Base-by-base conservation (phyloP, 2,113 vertebrate genomes). In the Nestor notabilis region DNA sequence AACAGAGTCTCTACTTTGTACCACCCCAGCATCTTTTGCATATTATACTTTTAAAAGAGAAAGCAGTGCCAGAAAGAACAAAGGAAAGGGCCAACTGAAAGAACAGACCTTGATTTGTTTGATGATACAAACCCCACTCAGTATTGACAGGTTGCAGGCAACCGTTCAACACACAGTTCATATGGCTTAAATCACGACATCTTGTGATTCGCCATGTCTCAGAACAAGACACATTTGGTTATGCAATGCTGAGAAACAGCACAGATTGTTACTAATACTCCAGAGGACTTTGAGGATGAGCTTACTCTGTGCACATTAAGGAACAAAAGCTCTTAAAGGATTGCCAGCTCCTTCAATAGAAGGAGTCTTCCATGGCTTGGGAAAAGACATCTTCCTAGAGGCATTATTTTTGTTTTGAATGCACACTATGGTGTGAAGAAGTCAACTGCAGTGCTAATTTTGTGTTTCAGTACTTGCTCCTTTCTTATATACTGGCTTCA, bases 381-480 rank as follows among this genome's bases (percentile, higher is more conserved):
- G 3, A 70, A 11, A 65, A 86, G 16, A 35, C 33, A 46, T 35
- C 29, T 74, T 69, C 44, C 33, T 8, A 75, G 50, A 50, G 6
- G 10, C 1, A 9, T 21, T 13, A 0, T 13, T 12, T 8, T n/a
- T 63, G 47, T 52, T 71, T 43, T 58, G 0, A 53, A 65, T 72
- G n/a, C n/a, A n/a, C n/a, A n/a, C n/a, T 24, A 2, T 6, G 28
- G n/a, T 23, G 10, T 3, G 4, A 87, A 23, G 21, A 20, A 66
- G 41, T 5, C 28, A 89, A 63, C 8, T 75, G 17, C 63, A 75
- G 9, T 35, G 35, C 25, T 65, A 12, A 33, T 13, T 56, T 44
- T 13, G 1, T 13, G 13, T 21, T 64, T 69, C 44, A 27, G 4
- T 17, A 20, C 28, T 83, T 76, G 21, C 14, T 87, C 16, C 41